Base-by-base conservation (phyloP, 1,140 invertebrate species). In the Ylistrum balloti region DNA sequence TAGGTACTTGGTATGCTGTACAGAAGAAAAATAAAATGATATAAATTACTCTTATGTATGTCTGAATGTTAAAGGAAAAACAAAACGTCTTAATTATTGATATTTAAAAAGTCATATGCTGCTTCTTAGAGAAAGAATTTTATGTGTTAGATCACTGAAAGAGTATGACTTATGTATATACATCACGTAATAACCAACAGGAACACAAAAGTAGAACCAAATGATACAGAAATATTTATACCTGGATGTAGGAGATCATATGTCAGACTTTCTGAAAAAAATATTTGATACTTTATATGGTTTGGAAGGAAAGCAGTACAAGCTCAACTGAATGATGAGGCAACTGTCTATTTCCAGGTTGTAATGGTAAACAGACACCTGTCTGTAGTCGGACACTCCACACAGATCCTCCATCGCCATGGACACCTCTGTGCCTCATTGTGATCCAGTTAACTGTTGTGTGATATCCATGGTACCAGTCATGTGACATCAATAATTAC, bases 391-490 rank as follows among this genome's bases (percentile, higher is more conserved):
- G 22, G 56, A 5, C 22, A 0, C 56, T n/a, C 56, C 3, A 74
- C 56, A 74, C 56, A n/a, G 56, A 74, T 7, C 35, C 35, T 38
- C 56, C n/a, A 74, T 74, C n/a, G 56, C 56, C 56, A 28, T 74
- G 56, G 56, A 74, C 56, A 74, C 11, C 56, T 74, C n/a, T 74
- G 56, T 74, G 56, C 56, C 56, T 74, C 56, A 74, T 74, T 74
- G 56, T 74, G 56, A 3, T 74, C 56, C 56, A 74, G 5, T 74
- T 5, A 74, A 0, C 9, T n/a, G 1, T 28, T n/a, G 28, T 74
- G 56, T 74, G 56, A 74, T 74, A 74, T 74, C n/a, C 56, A 74
- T 74, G 5, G n/a, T 28, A 28, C n/a, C 28, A 3, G 5, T 74
- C n/a, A 74, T 74, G 11, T 74, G 0, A 74, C 28, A 28, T 28